These are phyloP conservation scores for Drosophila neotestacea DNA, from an alignment of 2,888 invertebrate species.

Conservation along the genomic window DNA sequence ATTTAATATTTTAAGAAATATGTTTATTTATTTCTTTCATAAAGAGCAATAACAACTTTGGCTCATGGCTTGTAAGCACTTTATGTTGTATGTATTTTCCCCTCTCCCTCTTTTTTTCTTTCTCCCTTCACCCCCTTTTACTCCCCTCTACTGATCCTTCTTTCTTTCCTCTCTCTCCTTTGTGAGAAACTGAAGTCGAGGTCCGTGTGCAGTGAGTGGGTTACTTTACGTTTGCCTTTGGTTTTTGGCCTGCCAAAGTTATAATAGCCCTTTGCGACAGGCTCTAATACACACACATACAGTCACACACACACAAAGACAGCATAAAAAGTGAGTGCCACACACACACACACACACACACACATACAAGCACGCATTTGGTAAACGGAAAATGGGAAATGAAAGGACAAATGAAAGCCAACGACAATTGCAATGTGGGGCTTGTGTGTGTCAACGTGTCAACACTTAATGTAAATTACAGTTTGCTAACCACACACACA, in stretches of 20 bases:
- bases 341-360: constrained; percentile 11
- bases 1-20: constrained; percentile 39
- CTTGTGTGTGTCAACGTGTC: constrained; percentile 66
- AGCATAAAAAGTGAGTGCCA: constrained; percentile 30
- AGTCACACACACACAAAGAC: constrained; percentile 10
- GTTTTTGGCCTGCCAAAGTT: constrained; percentile 61
- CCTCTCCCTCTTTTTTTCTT: neutral
- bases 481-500: constrained; percentile 63
- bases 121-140: neutral
- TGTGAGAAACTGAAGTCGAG: constrained; percentile 26
- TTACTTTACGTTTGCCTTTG: constrained; percentile 45
- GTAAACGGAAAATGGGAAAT: constrained; percentile 27
- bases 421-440: constrained; percentile 66
- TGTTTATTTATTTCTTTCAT: constrained; percentile 9
- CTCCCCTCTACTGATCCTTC: too few species aligned
- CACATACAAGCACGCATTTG: neutral
- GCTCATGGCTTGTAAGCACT: constrained; percentile 38
- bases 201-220: constrained; percentile 36
- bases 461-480: constrained; percentile 80
- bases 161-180: neutral
- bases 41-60: constrained; percentile 23
- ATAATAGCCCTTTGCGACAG: constrained; percentile 72
- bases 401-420: constrained; percentile 63
- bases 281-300: constrained; percentile 21
- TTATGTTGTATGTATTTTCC: constrained; percentile 15